These are phyloP conservation scores for Urechis unicinctus DNA, from an alignment of 2,888 invertebrate genomes.

Conservation along the genomic window DNA sequence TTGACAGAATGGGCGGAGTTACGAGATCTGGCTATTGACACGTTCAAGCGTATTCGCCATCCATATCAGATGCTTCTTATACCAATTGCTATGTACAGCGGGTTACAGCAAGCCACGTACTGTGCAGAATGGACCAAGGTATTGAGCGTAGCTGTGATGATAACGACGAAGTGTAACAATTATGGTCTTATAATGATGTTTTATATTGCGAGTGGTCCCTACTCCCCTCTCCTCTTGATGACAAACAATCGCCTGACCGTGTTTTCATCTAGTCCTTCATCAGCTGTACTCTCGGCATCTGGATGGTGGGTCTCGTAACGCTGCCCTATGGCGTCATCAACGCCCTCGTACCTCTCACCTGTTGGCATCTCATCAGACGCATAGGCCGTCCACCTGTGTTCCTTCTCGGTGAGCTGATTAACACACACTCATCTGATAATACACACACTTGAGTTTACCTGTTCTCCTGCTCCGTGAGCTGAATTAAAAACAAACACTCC, in stretches of 20 bases:
- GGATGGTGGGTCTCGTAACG: slow-evolving; percentile 42
- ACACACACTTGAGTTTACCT: too few species aligned
- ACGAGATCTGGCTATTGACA: slow-evolving; percentile 4
- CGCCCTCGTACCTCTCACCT: slow-evolving; percentile 37
- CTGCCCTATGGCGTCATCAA: slow-evolving; percentile 44
- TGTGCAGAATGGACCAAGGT: slow-evolving; percentile 15
- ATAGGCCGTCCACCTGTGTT: slow-evolving; percentile 44
- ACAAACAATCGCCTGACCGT: too few species aligned
- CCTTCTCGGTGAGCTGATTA: too few species aligned
- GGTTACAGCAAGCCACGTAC: slow-evolving; percentile 12
- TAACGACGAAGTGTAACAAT: too few species aligned
- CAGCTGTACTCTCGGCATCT: too few species aligned
- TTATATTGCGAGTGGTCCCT: too few species aligned
- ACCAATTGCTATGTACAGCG: slow-evolving; percentile 15
- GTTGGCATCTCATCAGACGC: slow-evolving; percentile 40
- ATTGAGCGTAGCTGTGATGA: too few species aligned
- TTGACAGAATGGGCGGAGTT: background rate
- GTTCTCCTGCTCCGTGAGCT: too few species aligned
- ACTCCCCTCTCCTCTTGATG: too few species aligned
- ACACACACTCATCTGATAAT: too few species aligned
- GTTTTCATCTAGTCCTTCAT: too few species aligned
- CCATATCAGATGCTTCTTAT: slow-evolving; percentile 11
- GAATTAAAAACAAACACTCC: background rate
- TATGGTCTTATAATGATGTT: too few species aligned
- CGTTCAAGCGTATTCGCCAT: slow-evolving; percentile 8